Conservation (phyloP, 2,888 invertebrate species). For the Physocephala rufipes region DNA sequence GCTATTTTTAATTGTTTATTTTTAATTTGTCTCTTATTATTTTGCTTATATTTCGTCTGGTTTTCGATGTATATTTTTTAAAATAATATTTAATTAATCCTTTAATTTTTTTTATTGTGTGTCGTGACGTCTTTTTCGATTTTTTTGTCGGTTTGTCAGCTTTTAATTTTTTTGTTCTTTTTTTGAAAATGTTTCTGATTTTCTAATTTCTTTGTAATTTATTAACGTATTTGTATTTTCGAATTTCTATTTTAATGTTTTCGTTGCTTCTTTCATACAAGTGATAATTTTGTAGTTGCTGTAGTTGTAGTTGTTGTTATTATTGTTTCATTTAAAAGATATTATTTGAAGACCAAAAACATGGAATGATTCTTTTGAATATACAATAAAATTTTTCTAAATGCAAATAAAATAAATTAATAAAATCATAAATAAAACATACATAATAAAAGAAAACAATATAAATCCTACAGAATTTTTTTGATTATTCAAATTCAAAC, state of each 20-base stretch:
- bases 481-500: neutral
- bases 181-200: neutral
- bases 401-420: neutral
- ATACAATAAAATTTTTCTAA: neutral
- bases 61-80: neutral
- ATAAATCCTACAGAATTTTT: neutral
- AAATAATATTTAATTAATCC: neutral
- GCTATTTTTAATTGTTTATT: neutral
- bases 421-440: neutral
- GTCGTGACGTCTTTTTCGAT: neutral
- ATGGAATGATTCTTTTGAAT: neutral
- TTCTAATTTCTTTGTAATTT: neutral
- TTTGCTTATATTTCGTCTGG: neutral
- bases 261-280: neutral
- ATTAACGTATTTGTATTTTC: neutral
- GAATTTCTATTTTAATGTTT: neutral
- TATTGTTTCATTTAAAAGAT: neutral
- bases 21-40: neutral
- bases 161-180: neutral
- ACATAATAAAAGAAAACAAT: neutral
- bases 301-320: neutral
- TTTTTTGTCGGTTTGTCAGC: neutral
- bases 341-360: neutral
- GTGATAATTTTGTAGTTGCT: neutral
- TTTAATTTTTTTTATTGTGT: neutral